phyloP scores from a whole-genome alignment of 2,888 invertebrate genomes.

The Pyrocoelia pectoralis region DNA sequence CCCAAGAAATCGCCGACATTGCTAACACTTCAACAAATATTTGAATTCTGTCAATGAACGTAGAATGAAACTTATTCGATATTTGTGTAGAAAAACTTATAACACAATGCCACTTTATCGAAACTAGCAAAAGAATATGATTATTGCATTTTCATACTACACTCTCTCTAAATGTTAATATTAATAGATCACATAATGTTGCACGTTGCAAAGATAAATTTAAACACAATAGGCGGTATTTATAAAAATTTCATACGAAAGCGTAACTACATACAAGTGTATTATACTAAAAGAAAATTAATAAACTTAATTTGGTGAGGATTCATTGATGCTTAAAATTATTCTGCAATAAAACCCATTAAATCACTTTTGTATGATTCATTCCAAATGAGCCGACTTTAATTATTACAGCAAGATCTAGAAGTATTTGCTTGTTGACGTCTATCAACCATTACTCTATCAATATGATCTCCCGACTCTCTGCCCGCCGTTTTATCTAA shows the following conservation, averaged over 20 bases:
- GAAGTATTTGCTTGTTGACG: slow-evolving; percentile 71
- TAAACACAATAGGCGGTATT: neutral
- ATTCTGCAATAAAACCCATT: neutral
- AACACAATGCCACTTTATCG: neutral
- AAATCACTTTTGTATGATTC: neutral
- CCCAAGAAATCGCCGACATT: neutral
- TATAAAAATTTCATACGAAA: slow-evolving; percentile 2
- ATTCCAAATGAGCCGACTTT: slow-evolving; percentile 21
- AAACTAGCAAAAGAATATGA: neutral
- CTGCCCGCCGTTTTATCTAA: slow-evolving; percentile 88
- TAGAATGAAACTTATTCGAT: no score
- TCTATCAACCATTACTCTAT: slow-evolving; percentile 77
- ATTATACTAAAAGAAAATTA: neutral
- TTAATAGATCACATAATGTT: neutral
- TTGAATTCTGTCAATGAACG: neutral
- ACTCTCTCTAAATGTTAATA: neutral
- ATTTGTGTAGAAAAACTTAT: neutral
- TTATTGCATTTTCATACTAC: neutral
- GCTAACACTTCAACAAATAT: neutral
- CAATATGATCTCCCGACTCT: slow-evolving; percentile 79
- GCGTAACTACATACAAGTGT: slow-evolving; percentile 16
- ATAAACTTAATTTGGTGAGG: slow-evolving; percentile 8
- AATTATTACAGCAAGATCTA: slow-evolving; percentile 64
- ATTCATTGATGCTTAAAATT: neutral
- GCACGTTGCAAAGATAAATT: neutral